These are phyloP conservation scores for Epizoanthus fatuus DNA, from an alignment of 92 coral and sea anemone genomes.

Conservation along the genomic window DNA sequence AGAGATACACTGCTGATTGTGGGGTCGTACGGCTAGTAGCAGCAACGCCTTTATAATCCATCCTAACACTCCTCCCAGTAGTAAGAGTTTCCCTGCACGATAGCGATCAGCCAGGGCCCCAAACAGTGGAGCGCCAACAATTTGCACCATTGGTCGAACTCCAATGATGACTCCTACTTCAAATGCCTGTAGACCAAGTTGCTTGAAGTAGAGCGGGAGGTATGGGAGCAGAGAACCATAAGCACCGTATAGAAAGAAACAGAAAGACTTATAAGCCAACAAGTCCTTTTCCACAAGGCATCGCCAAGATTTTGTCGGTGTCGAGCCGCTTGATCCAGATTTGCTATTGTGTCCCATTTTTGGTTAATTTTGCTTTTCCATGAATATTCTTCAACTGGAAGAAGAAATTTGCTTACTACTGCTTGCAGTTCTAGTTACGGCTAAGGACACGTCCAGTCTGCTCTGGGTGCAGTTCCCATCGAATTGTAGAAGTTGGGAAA, in stretches of 20 bases:
- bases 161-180: slow-evolving; percentile 83
- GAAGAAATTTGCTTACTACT: neutral
- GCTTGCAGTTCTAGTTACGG: neutral
- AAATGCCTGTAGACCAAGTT: slow-evolving; percentile 70
- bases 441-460: neutral
- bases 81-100: slow-evolving; percentile 66
- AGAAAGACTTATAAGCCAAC: slow-evolving; percentile 66
- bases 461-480: too few species aligned
- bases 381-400: neutral
- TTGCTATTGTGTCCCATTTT: neutral
- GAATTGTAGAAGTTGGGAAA: too few species aligned
- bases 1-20: slow-evolving; percentile 65
- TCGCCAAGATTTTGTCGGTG: slow-evolving; percentile 12
- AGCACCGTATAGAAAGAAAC: slow-evolving; percentile 79
- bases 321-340: neutral
- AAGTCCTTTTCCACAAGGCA: slow-evolving; percentile 71
- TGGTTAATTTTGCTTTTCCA: neutral
- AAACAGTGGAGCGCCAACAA: slow-evolving; percentile 74
- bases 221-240: slow-evolving; percentile 77
- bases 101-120: slow-evolving; percentile 72
- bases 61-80: slow-evolving; percentile 67
- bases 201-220: slow-evolving; percentile 79
- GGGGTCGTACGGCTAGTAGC: slow-evolving; percentile 75
- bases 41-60: slow-evolving; percentile 70
- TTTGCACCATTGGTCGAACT: slow-evolving; percentile 76